Evolutionary conservation across 2,797 vertebrate genomes (phyloP), one percentile per base, ranked within the genome.

Genomic region (Pantherophis vulpinus): DNA sequence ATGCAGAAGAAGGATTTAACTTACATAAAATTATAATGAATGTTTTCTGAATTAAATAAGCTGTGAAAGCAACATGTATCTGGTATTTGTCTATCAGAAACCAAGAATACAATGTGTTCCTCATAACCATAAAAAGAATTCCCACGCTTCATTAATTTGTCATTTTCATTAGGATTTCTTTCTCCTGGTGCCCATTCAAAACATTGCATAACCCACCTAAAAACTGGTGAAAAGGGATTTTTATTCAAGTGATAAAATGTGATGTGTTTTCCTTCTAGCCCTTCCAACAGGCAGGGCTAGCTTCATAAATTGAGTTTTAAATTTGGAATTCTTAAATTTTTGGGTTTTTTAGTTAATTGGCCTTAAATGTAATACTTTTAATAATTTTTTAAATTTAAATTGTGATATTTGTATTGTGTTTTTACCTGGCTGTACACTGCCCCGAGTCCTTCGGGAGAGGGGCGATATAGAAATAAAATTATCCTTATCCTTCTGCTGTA

Each of bases 161-260:
- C 6, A 63, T 94, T 89, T 93, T 95, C 61, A 89, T 95, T 95
- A 91, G 92, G 87, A 91, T 95, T 47, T 94, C 90, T 93, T 93
- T 91, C 58, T 91, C 93, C 56, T 47, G 70, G 70, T 79, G 27
- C 91, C 92, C 95, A 87, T 94, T 89, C 95, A 88, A 95, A 96
- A 96, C 37, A 37, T 37, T 37, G 37, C 37, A 37, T 37, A 37
- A 37, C 37, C 37, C 37, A 37, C 37, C 37, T 37, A 37, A 37
- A 37, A 37, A 37, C 37, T 37, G 37, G 56, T 94, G 51, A 59
- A 93, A 87, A 95, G 91, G 89, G 83, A 87, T 87, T 93, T 93
- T 54, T 95, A 89, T 96, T 91, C 93, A 96, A 56, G 66, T 51
- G 90, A 94, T 91, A 95, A 96, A 95, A 60, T 91, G 10, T 74